phyloP scores from a whole-genome alignment of 2,888 invertebrate genomes.

The Archips xylosteana region DNA sequence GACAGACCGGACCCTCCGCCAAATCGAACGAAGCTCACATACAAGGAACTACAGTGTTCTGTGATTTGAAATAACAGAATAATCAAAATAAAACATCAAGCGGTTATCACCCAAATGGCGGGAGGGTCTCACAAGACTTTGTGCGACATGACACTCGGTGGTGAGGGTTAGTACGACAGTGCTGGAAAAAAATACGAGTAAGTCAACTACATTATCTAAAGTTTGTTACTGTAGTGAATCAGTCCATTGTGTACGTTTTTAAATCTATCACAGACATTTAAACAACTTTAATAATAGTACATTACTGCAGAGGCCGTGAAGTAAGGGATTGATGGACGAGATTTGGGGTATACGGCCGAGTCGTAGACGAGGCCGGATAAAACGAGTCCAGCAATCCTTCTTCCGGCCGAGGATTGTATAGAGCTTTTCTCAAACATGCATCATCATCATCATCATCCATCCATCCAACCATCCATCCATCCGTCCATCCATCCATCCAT shows the following conservation, averaged over 20 bases:
- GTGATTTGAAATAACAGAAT: not conserved
- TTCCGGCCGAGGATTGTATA: too few species aligned
- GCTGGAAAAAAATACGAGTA: constrained; percentile 11
- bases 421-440: too few species aligned
- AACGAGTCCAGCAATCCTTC: too few species aligned
- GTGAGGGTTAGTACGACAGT: constrained; percentile 35
- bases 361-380: too few species aligned
- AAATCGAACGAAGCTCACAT: constrained; percentile 23
- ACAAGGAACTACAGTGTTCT: not conserved
- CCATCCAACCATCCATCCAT: too few species aligned
- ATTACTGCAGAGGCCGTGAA: too few species aligned
- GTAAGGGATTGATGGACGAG: too few species aligned
- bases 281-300: not conserved
- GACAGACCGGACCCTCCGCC: constrained; percentile 24
- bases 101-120: constrained; percentile 14
- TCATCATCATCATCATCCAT: too few species aligned
- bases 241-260: not conserved
- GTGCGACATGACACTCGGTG: constrained; percentile 17
- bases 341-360: too few species aligned
- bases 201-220: not conserved
- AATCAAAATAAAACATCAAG: not conserved
- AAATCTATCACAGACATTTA: not conserved
- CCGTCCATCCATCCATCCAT: too few species aligned
- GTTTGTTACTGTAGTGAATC: constrained; percentile 1
- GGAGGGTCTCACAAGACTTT: constrained; percentile 18